These are phyloP conservation scores for Catocala sponsa DNA, from an alignment of 2,888 invertebrate genomes.

Conservation along the genomic window DNA sequence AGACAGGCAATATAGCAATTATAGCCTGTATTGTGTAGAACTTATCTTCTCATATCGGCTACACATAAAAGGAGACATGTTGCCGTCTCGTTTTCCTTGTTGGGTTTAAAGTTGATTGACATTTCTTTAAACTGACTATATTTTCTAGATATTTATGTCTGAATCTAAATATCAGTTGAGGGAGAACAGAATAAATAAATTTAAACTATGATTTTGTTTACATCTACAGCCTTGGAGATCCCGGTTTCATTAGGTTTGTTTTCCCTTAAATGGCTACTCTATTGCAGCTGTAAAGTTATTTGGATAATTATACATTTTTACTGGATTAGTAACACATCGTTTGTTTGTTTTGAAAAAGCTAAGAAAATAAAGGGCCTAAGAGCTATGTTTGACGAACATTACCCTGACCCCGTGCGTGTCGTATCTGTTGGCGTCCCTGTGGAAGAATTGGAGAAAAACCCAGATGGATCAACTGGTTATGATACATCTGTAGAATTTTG, in stretches of 20 bases:
- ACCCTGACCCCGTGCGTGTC: conserved; percentile 98
- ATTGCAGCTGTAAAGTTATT: conserved; percentile 21
- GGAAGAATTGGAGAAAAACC: conserved; percentile 95
- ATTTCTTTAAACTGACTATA: no score
- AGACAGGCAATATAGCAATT: background rate
- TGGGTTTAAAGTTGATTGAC: no score
- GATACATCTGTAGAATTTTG: conserved; percentile 99
- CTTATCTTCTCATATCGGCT: background rate
- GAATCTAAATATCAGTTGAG: conserved; percentile 5
- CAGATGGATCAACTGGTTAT: conserved; percentile 92
- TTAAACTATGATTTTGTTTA: conserved; percentile 35
- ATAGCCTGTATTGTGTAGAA: background rate
- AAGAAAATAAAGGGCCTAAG: conserved; percentile 97
- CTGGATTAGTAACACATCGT: background rate
- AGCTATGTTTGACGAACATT: conserved; percentile 99
- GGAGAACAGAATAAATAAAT: background rate
- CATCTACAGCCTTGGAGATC: conserved; percentile 30
- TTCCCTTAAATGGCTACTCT: conserved; percentile 31
- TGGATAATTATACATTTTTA: conserved; percentile 28
- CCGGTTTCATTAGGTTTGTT: conserved; percentile 35
- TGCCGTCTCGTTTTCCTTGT: no score
- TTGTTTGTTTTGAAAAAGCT: conserved; percentile 79
- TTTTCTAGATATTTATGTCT: background rate
- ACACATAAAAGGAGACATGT: background rate
- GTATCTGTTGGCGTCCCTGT: conserved; percentile 98